Base-by-base conservation (phyloP, 2,888 invertebrate genomes). In the Eupithecia tripunctaria region DNA sequence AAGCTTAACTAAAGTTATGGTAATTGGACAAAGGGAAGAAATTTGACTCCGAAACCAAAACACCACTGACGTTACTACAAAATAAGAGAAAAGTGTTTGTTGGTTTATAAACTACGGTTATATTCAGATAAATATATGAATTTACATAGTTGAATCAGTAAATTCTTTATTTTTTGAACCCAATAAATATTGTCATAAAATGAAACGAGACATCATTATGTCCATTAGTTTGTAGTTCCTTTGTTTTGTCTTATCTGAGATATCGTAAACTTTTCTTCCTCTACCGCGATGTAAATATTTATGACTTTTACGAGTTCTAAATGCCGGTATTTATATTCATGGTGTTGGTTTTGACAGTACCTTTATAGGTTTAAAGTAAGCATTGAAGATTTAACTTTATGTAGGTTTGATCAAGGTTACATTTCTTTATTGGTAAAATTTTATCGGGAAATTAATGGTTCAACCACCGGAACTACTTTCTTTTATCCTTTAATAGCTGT, bases 231-330 rank as follows among this genome's bases (percentile, higher is more conserved):
- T 74, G 47, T 63, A 68, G 51, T 68, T 68, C 29, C 62, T 71
- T 71, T 71, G 71, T 59, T 63, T 38, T 66, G 62, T 38, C 27
- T 70, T 71, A 71, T 74, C 68, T 66, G 36, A 59, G 63, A 64
- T 74, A 47, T 84, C 84, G 80, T 88, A 85, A 89, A 86, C 81
- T 80, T 84, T 83, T 87, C 79, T 75, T 78, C 82, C 83, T 85
- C 86, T 85, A 85, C 83, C 81, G 82, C 81, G 81, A 81, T 82
- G 83, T 86, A 87, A 89, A 90, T 89, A 88, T 89, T 91, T 88
- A 89, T 83, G 74, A 74, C 75, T 75, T 77, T 79, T 75, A 79
- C 74, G 85, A 86, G 82, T 84, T 79, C 82, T 86, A 86, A 88
- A 89, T 85, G 86, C 83, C 84, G 81, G 81, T 82, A 82, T 86